Base-by-base conservation (phyloP, 2,113 vertebrate genomes). In the Burhinus bistriatus region DNA sequence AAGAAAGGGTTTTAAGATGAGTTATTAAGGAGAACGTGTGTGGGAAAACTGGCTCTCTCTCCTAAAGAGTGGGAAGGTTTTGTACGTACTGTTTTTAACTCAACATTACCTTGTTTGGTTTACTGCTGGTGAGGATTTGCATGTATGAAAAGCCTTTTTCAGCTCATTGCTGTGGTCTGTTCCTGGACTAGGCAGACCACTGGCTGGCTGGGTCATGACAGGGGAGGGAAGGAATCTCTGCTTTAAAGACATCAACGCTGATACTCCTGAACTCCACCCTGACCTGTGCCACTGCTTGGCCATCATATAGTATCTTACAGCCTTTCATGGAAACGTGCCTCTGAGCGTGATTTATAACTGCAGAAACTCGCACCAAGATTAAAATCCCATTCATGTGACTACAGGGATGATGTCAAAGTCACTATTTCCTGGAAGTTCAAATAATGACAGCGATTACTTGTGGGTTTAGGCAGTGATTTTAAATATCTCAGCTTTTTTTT, bases 121-220 rank as follows among this genome's bases (percentile, higher is more conserved):
- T 44, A 30, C 49, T 16, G 32, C 11, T 91, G 51, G 22, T 38
- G 44, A 52, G 32, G 16, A 84, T 84, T 71, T 73, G 82, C 45
- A 26, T 36, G 9, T 32, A 26, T 5, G 29, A 82, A 59, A 91
- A 75, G 13, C n/a, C 15, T 34, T 52, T 40, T 57, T 40, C 38
- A 71, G 34, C 54, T 87, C 47, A 22, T n/a, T 0, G 0, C 2
- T 29, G 58, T 21, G 55, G 7, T 70, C 38, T 82, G 1, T 71
- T 82, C 52, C 65, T 12, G 9, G 51, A n/a, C 16, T 22, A 38
- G 64, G 36, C 44, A 77, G 40, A 29, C 61, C 52, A 66, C 11
- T 0, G 1, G 11, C 44, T 68, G 17, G 3, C 36, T 44, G 30
- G 23, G 27, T 54, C 12, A 0, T 14, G 34, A 9, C 58, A 52